Base-by-base conservation (phyloP, 2,888 invertebrate genomes). In the Epistrophella euchroma region DNA sequence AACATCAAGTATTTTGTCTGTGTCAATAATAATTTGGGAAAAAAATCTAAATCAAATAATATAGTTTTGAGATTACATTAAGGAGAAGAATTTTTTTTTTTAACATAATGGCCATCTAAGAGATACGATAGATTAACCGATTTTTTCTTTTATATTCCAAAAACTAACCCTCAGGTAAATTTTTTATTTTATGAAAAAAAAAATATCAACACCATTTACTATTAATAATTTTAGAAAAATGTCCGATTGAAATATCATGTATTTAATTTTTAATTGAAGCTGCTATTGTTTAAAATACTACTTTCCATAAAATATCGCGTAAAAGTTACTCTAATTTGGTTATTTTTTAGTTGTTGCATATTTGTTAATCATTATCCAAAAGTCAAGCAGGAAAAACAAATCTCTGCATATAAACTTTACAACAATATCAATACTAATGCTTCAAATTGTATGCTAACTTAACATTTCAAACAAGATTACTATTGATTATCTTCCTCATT, bases 241-340 rank as follows among this genome's bases (percentile, higher is more conserved):
- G 25, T 68, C 66, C 25, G 17, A 76, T 52, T 52, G 40, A 66
- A 76, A 72, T 72, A 52, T 70, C 55, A 40, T 74, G 15, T 52
- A 35, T 15, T 71, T 5, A 32, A 15, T 66, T 56, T 40, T 22
- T 56, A 58, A 62, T 50, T 64, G 75, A 76, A 71, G 52, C 50
- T 72, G 43, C 58, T 84, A 71, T 19, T 32, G 0, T 50, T 17
- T 50, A 15, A 43, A 58, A 55, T 52, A n/a, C 52, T 85, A 72
- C 70, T 43, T 2, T 75, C 56, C 45, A 62, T 70, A 37, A 70
- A 78, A 71, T 64, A 17, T 64, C 56, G 37, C 52, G 13, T 66
- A 58, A 56, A 52, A 15, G 45, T 58, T 75, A 79, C 32, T 45
- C 43, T 85, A 62, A 73, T 85, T 85, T 85, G 85, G 81, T 81